A percentile compares a stretch with the other conserved stretches of the same genome.
phyloP scores from a whole-genome alignment of 30 jellyfish, hydroid and myxozoan species.

The Calvadosia cruxmelitensis region DNA sequence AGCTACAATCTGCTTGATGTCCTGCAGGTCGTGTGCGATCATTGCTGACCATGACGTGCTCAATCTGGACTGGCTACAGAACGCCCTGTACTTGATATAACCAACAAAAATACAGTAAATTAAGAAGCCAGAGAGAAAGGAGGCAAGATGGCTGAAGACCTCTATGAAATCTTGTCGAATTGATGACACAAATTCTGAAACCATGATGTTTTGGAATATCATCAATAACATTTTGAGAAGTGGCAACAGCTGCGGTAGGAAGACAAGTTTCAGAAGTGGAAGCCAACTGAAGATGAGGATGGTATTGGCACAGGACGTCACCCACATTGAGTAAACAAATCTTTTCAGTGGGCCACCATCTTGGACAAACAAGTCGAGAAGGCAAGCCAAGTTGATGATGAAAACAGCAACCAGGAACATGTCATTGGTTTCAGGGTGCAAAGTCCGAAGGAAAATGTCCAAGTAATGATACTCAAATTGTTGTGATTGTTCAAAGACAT shows the following conservation, averaged over 20 bases:
- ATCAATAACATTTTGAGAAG: conserved; percentile 40
- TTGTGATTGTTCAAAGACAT: conserved; percentile 39
- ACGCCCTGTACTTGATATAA: conserved; percentile 36
- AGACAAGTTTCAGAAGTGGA: conserved; percentile 49
- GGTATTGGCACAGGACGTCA: conserved; percentile 39
- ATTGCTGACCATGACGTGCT: conserved; percentile 17
- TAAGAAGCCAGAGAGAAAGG: conserved; percentile 51
- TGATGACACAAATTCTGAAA: conserved; percentile 79
- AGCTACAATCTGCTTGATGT: conserved; percentile 31
- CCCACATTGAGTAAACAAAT: conserved; percentile 58
- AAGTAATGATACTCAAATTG: conserved; percentile 43
- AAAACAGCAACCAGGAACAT: conserved; percentile 43
- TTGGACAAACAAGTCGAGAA: conserved; percentile 67
- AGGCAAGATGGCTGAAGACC: conserved; percentile 50
- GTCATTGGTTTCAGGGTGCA: conserved; percentile 89
- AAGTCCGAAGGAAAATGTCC: conserved; percentile 59
- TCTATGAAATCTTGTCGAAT: conserved; percentile 67
- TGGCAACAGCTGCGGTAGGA: conserved; percentile 71
- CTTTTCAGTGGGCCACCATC: conserved; percentile 94
- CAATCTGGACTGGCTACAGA: conserved; percentile 26
- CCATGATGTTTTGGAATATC: conserved; percentile 57
- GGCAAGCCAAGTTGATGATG: conserved; percentile 60
- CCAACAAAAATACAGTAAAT: conserved; percentile 59
- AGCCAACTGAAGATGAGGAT: conserved; percentile 56
- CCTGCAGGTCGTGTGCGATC: conserved; percentile 55